Conservation (phyloP, 2,888 invertebrate genomes). For the Mesorhabditis sp. region DNA sequence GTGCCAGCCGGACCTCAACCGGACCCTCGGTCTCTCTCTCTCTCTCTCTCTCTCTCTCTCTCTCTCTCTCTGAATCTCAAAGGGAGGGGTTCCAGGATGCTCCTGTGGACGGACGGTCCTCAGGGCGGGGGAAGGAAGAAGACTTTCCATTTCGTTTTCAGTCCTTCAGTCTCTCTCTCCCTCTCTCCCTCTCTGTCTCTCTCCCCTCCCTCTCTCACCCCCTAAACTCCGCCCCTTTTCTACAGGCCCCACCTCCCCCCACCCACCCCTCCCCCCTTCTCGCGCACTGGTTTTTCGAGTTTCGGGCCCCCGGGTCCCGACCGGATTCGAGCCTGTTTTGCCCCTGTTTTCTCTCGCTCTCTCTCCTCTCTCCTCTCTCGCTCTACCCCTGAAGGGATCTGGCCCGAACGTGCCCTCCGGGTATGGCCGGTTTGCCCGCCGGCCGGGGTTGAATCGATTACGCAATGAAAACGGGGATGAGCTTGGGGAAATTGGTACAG, state of each 20-base stretch:
- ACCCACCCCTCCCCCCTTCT: constrained; percentile 10
- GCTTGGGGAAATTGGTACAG: too few species aligned
- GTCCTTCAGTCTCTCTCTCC: neutral
- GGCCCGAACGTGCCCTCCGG: neutral
- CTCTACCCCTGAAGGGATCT: neutral
- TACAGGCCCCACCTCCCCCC: constrained; percentile 9
- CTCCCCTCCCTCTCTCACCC: constrained; percentile 6
- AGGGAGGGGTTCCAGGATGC: too few species aligned
- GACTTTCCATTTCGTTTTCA: constrained; percentile 7
- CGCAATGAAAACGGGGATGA: too few species aligned
- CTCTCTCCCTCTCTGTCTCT: constrained; percentile 8
- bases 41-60: neutral
- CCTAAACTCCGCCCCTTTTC: constrained; percentile 16
- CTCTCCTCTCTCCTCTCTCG: constrained; percentile 8
- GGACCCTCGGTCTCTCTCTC: too few species aligned
- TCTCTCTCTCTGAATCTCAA: neutral
- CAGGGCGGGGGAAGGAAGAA: too few species aligned
- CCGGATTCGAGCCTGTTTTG: constrained; percentile 17
- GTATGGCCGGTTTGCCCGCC: too few species aligned
- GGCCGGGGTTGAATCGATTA: too few species aligned
- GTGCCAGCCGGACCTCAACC: too few species aligned
- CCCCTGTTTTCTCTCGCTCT: constrained; percentile 7
- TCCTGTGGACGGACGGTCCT: too few species aligned
- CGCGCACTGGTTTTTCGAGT: constrained; percentile 28
- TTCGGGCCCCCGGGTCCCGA: constrained; percentile 18